These are phyloP conservation scores for Muraenolepis orangiensis DNA, from an alignment of 2,797 vertebrate species.

Conservation along the genomic window DNA sequence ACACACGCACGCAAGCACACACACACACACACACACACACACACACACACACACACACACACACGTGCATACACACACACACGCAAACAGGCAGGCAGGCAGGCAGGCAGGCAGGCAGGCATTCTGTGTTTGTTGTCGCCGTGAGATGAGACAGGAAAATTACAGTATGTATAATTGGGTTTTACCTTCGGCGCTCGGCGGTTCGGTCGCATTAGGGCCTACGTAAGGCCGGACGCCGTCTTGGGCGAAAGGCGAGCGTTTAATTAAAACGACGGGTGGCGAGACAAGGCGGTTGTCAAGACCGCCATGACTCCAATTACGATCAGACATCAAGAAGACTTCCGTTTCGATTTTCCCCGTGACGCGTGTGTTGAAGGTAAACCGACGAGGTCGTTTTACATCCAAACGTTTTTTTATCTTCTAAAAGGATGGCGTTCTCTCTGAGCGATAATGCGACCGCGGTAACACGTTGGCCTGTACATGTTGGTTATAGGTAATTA, in stretches of 20 bases:
- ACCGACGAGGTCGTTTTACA: not conserved
- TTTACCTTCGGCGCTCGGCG: not conserved
- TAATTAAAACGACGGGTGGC: not conserved
- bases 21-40: too few species aligned
- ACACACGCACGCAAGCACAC: too few species aligned
- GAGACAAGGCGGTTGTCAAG: not conserved
- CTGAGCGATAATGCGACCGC: not conserved
- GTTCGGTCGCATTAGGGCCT: too few species aligned
- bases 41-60: too few species aligned
- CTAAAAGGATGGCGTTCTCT: not conserved
- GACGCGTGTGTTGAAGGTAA: not conserved
- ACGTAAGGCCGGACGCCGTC: not conserved
- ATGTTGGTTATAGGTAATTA: too few species aligned
- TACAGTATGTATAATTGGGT: conserved; percentile 18
- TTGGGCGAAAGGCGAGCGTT: not conserved
- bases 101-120: too few species aligned
- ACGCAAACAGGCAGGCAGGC: too few species aligned
- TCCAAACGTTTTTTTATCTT: not conserved
- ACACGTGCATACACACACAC: too few species aligned
- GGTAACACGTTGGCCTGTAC: not conserved
- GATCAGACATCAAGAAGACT: not conserved
- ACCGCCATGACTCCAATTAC: not conserved
- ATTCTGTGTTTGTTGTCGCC: not conserved
- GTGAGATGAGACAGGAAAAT: not conserved
- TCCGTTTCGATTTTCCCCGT: not conserved